A percentile compares a stretch with the other conserved stretches of the same genome.
Conservation (phyloP, 2,797 vertebrate genomes). For the Enteromius anoplus region DNA sequence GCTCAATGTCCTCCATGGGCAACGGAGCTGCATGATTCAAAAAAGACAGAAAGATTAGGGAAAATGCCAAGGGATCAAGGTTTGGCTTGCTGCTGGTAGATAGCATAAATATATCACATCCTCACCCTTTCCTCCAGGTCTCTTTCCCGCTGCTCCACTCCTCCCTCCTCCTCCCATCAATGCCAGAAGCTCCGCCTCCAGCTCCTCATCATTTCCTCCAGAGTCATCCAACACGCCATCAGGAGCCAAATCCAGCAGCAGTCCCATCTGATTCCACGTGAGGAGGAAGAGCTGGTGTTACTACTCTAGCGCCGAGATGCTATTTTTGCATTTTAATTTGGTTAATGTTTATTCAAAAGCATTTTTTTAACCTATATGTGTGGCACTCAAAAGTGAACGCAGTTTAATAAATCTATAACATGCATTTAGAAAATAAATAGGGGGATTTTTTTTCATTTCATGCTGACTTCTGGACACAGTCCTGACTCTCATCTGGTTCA, state of each 20-base stretch:
- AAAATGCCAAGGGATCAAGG: background rate
- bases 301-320: background rate
- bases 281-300: background rate
- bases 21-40: conserved; percentile 74
- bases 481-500: background rate
- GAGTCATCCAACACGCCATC: conserved; percentile 75
- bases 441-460: background rate
- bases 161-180: conserved; percentile 74
- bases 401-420: background rate
- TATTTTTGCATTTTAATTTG: background rate
- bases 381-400: too few species aligned
- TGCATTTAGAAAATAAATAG: background rate
- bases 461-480: background rate
- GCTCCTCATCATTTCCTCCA: conserved; percentile 78
- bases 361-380: background rate
- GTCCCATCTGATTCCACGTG: conserved; percentile 79
- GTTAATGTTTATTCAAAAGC: background rate
- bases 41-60: background rate
- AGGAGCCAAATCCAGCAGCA: conserved; percentile 84
- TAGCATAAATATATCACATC: background rate
- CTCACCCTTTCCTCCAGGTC: conserved; percentile 78
- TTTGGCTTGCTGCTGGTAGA: background rate
- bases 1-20: conserved; percentile 88
- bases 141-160: conserved; percentile 69
- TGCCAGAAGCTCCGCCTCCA: conserved; percentile 88